Percentiles rank a stretch among this genome's conserved stretches.
Evolutionary conservation across 2,113 vertebrate species (phyloP).

Genomic region (Toxostoma redivivum): DNA sequence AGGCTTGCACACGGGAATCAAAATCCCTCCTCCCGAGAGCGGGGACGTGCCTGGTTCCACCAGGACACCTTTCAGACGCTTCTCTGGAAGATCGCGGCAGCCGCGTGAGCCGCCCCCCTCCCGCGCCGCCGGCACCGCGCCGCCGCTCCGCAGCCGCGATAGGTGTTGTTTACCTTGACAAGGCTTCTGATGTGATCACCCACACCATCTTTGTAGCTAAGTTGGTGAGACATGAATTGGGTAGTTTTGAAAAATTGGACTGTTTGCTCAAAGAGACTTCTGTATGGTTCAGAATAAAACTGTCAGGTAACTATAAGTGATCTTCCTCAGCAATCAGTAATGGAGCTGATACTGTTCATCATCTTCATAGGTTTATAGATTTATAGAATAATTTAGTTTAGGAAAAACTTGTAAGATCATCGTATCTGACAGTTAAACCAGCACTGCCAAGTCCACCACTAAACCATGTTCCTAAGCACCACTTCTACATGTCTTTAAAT

Average conservation of each 20-base stretch:
- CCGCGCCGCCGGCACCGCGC: too few relatives aligned
- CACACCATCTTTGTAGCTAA: not conserved
- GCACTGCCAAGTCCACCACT: not conserved
- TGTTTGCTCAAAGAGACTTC: not conserved
- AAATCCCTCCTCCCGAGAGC: too few relatives aligned
- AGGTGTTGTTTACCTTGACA: not conserved
- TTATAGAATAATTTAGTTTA: not conserved
- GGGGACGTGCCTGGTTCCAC: too few relatives aligned
- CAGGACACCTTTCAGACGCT: too few relatives aligned
- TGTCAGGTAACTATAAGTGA: not conserved
- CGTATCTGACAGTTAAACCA: not conserved
- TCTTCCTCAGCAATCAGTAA: not conserved
- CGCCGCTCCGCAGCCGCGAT: too few relatives aligned
- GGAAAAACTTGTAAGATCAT: not conserved
- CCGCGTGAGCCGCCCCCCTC: too few relatives aligned
- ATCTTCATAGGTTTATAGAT: not conserved
- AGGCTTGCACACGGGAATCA: too few relatives aligned
- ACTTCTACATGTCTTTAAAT: not conserved
- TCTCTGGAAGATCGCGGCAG: too few relatives aligned
- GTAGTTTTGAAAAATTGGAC: not conserved
- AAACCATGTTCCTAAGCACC: not conserved
- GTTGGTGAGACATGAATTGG: not conserved
- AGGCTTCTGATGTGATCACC: not conserved
- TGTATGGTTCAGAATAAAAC: not conserved
- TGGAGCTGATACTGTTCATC: not conserved